phyloP scores from a whole-genome alignment of 2,113 vertebrate genomes.

The Cinclus cinclus region DNA sequence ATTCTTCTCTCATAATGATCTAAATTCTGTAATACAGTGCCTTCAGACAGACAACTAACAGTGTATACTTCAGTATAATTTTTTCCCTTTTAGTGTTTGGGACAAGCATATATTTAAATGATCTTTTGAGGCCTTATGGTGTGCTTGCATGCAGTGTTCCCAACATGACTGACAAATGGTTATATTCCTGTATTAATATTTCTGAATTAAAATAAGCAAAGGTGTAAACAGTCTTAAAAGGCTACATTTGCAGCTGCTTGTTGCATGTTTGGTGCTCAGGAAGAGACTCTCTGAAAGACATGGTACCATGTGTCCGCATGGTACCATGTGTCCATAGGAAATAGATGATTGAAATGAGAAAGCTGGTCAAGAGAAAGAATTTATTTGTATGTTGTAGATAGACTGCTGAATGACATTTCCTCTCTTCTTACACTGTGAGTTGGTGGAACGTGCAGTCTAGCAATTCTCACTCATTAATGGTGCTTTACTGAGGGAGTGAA shows the following conservation, averaged over 20 bases:
- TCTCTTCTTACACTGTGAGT: neutral
- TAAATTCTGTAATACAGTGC: neutral
- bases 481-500: neutral
- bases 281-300: neutral
- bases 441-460: neutral
- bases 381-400: neutral
- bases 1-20: neutral
- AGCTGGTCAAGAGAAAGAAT: neutral
- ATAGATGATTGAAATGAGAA: neutral
- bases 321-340: neutral
- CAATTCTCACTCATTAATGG: neutral
- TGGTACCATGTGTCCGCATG: neutral
- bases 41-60: neutral
- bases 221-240: neutral
- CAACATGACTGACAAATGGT: neutral
- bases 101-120: neutral
- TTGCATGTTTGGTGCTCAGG: neutral
- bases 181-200: neutral
- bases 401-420: neutral
- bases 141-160: neutral
- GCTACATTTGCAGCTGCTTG: neutral
- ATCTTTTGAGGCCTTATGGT: neutral
- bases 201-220: neutral
- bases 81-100: neutral
- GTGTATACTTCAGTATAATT: neutral